phyloP scores from a whole-genome alignment of 1,140 invertebrate genomes.

The Microplitis mediator region DNA sequence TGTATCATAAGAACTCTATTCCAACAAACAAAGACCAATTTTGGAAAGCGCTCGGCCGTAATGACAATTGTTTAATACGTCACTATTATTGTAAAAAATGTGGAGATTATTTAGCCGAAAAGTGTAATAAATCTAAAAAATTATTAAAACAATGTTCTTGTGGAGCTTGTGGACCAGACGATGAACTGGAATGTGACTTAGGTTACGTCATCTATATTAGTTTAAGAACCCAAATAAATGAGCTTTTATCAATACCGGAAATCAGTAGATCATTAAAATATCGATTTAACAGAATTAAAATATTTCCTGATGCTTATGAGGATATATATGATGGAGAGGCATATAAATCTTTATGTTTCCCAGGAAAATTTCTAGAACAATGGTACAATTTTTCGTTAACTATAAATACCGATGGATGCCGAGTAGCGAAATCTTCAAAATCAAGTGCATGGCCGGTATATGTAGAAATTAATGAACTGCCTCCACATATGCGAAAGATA shows the following conservation, averaged over 20 bases:
- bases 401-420: too few relatives aligned
- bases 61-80: neutral
- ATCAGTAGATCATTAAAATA: neutral
- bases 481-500: too few relatives aligned
- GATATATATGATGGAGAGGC: conserved; percentile 30
- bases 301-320: conserved; percentile 21
- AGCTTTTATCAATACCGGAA: conserved; percentile 12
- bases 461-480: too few relatives aligned
- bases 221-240: conserved; percentile 19
- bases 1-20: neutral
- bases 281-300: conserved; percentile 18
- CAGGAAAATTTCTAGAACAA: neutral
- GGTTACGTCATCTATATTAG: conserved; percentile 9
- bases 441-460: too few relatives aligned
- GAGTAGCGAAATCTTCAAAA: too few relatives aligned
- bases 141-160: conserved; percentile 6
- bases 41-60: conserved; percentile 14
- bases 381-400: too few relatives aligned
- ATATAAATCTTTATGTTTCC: neutral
- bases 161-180: conserved; percentile 16
- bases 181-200: neutral
- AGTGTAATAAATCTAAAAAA: neutral
- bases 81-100: conserved; percentile 13
- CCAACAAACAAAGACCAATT: conserved; percentile 16
- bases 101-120: neutral